A percentile compares a stretch with the other conserved stretches of the same genome.
Evolutionary conservation across 2,888 invertebrate genomes (phyloP).

Genomic region (Heliconius erato): DNA sequence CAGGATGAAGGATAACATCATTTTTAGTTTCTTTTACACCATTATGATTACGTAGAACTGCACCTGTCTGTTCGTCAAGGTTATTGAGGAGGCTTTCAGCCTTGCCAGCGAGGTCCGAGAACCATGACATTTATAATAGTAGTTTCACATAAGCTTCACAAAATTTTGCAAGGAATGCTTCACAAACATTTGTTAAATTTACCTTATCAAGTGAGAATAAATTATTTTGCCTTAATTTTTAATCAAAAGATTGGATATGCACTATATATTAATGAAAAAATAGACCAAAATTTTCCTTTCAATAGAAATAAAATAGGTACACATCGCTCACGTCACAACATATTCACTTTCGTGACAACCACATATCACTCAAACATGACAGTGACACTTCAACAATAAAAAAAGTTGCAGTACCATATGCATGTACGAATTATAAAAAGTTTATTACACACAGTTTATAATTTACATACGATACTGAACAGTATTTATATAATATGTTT

Average conservation of each 20-base stretch:
- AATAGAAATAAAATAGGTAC: conserved; percentile 41
- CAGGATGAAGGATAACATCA: conserved; percentile 57
- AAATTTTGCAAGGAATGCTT: conserved; percentile 28
- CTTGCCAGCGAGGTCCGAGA: conserved; percentile 89
- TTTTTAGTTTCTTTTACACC: conserved; percentile 63
- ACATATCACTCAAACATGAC: conserved; percentile 31
- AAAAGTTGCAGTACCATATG: conserved; percentile 3
- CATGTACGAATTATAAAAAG: neutral
- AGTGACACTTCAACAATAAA: conserved; percentile 48
- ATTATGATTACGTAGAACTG: conserved; percentile 82
- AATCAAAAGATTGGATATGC: conserved; percentile 1
- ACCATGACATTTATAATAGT: conserved; percentile 88
- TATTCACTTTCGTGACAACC: conserved; percentile 44
- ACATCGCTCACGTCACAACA: conserved; percentile 39
- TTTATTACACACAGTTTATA: neutral
- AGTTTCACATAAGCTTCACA: conserved; percentile 57
- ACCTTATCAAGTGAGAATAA: neutral
- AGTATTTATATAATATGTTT: too few species aligned
- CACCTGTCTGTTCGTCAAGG: conserved; percentile 90
- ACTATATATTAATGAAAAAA: neutral
- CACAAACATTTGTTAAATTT: neutral
- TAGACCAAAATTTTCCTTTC: conserved; percentile 32
- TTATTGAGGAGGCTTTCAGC: conserved; percentile 91
- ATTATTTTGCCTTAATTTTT: neutral
- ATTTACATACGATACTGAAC: neutral